Percentiles rank a stretch among this genome's conserved stretches.
Conservation (phyloP, 2,113 vertebrate species). For the Dermatemys mawii region DNA sequence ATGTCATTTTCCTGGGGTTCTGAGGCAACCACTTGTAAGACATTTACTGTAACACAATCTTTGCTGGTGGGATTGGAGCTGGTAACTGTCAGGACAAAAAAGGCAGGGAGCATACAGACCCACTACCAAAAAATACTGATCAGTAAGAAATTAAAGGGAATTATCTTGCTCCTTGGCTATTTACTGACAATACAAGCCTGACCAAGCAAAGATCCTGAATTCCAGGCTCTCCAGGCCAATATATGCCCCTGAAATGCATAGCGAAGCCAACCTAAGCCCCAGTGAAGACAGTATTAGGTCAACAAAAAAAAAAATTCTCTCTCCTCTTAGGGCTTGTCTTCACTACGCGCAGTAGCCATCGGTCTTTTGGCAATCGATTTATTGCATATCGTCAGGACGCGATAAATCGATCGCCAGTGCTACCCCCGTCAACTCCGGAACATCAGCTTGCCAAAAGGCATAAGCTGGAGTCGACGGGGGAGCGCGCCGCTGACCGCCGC, state of each 20-base stretch:
- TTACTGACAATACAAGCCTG: neutral
- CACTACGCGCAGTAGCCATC: no score
- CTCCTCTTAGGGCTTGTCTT: no score
- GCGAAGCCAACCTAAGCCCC: neutral
- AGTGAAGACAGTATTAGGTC: neutral
- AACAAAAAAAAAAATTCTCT: neutral
- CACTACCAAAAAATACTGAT: neutral
- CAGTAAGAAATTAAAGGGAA: neutral
- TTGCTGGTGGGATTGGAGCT: neutral
- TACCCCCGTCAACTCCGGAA: no score
- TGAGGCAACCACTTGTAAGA: neutral
- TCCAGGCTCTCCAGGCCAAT: neutral
- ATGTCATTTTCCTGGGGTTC: neutral
- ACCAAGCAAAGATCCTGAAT: neutral
- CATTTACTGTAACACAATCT: neutral
- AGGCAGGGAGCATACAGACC: neutral
- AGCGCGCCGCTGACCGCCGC: no score
- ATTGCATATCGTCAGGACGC: no score
- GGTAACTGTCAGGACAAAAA: neutral
- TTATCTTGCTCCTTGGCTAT: neutral
- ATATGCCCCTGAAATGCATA: neutral
- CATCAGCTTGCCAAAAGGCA: no score
- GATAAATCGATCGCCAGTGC: no score
- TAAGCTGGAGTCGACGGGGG: no score
- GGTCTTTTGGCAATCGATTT: no score